Conservation (phyloP, 2,797 vertebrate genomes). For the Chelmon rostratus region DNA sequence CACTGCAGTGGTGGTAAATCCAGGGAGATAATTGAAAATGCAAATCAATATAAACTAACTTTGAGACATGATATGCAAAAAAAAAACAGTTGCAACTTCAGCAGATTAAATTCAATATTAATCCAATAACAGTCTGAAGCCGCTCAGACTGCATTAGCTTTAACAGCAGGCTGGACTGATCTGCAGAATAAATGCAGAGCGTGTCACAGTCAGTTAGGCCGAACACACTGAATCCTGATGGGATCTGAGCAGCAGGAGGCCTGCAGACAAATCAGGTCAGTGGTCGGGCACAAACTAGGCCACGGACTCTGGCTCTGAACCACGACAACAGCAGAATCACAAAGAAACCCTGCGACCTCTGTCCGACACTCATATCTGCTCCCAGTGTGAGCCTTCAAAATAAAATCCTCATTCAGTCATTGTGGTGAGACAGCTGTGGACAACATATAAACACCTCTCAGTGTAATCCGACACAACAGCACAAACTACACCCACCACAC, state of each 20-base stretch:
- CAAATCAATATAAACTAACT: constrained; percentile 3
- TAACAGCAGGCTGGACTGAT: not conserved
- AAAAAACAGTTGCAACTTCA: constrained; percentile 13
- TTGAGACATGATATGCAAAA: not conserved
- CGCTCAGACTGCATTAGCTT: not conserved
- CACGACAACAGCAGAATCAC: not conserved
- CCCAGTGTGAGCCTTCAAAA: not conserved
- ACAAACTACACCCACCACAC: no score
- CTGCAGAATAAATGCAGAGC: not conserved
- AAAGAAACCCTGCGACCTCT: not conserved
- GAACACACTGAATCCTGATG: constrained; percentile 10
- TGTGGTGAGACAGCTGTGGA: no score
- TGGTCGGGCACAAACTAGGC: constrained; percentile 16
- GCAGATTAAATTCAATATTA: constrained; percentile 21
- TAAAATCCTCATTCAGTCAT: not conserved
- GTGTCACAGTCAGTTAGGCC: constrained; percentile 19
- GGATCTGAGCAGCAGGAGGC: constrained; percentile 18
- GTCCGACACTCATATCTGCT: not conserved
- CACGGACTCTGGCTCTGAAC: not conserved
- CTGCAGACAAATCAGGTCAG: constrained; percentile 24
- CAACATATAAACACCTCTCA: no score
- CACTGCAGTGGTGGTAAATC: not conserved
- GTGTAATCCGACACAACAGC: no score
- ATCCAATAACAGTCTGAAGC: not conserved
- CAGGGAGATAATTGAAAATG: not conserved